Evolutionary conservation across 2,113 vertebrate genomes (phyloP).

Genomic region (Pristiophorus japonicus): DNA sequence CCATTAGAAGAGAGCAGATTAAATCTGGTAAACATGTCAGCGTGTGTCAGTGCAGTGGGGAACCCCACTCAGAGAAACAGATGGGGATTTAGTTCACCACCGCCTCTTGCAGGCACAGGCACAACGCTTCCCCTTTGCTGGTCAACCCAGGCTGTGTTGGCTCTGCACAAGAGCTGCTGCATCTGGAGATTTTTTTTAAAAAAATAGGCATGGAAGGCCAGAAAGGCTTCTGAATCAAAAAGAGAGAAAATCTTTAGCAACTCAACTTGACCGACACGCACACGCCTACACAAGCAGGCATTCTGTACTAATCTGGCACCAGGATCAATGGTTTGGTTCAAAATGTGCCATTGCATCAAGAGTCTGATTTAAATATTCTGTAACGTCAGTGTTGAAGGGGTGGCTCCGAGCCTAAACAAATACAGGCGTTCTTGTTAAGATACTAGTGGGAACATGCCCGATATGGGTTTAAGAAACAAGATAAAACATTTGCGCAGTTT

Average conservation of each 20-base stretch:
- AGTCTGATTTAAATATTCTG: background rate
- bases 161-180: background rate
- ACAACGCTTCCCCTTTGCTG: background rate
- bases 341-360: background rate
- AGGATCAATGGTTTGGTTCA: background rate
- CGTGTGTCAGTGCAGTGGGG: background rate
- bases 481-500: background rate
- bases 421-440: background rate
- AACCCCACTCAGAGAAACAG: background rate
- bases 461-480: background rate
- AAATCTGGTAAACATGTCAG: background rate
- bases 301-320: background rate
- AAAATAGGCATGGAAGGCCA: background rate
- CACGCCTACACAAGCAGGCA: too few species aligned
- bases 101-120: background rate
- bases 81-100: constrained; percentile 17
- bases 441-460: background rate
- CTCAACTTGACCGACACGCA: background rate
- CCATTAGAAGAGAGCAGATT: background rate
- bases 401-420: background rate
- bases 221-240: background rate
- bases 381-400: background rate
- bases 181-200: constrained; percentile 7
- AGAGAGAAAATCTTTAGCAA: background rate
- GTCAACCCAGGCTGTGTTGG: background rate